Percentiles rank a stretch among this genome's conserved stretches.
Conservation (phyloP, 2,888 invertebrate genomes). For the Schrankia costaestrigalis region DNA sequence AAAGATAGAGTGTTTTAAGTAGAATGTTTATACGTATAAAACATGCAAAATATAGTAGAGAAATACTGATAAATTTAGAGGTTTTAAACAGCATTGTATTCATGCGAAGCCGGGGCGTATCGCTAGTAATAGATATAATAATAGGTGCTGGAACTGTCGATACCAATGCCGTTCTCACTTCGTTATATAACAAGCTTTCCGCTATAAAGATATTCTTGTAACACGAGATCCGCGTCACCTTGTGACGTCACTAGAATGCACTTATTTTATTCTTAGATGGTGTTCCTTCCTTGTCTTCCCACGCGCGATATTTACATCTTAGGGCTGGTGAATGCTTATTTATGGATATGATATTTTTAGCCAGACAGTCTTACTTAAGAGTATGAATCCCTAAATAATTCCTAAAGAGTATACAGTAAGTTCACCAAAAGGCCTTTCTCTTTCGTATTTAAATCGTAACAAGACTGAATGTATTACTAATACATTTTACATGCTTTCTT, state of each 20-base stretch:
- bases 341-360: too few species aligned
- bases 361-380: too few species aligned
- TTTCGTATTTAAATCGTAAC: too few species aligned
- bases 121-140: slow-evolving; percentile 7
- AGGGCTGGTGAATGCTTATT: too few species aligned
- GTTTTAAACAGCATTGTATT: slow-evolving; percentile 16
- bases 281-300: slow-evolving; percentile 11
- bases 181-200: slow-evolving; percentile 31
- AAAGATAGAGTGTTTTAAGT: background rate
- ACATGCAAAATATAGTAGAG: too few species aligned
- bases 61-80: background rate
- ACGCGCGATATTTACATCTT: background rate
- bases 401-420: too few species aligned
- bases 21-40: background rate
- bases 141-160: slow-evolving; percentile 11
- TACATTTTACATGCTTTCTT: too few species aligned
- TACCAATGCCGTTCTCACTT: slow-evolving; percentile 23
- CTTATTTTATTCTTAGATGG: slow-evolving; percentile 18
- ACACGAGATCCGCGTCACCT: slow-evolving; percentile 33
- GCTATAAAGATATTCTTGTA: slow-evolving; percentile 39
- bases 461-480: too few species aligned
- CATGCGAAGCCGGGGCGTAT: slow-evolving; percentile 10
- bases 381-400: too few species aligned
- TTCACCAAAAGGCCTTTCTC: too few species aligned
- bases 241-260: slow-evolving; percentile 33